Evolutionary conservation across 2,113 vertebrate species (phyloP).

Genomic region (Mustela nigripes): DNA sequence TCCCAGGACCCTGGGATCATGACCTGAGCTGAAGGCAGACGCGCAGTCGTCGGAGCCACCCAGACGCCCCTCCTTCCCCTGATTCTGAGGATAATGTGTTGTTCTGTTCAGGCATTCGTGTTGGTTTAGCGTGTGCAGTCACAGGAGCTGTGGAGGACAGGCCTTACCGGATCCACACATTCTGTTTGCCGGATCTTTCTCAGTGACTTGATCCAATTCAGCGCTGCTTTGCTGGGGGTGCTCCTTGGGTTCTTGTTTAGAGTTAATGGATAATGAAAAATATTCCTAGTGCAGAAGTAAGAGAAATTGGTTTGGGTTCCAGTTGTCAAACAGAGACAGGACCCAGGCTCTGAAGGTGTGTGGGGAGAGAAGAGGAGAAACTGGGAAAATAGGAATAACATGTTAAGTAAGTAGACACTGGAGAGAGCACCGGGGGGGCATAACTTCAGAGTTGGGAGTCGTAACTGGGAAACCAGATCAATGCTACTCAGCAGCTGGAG

Average conservation of each 20-base stretch:
- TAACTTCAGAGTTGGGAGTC: background rate
- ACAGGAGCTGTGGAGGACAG: background rate
- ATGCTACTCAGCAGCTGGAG: background rate
- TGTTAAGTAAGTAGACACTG: background rate
- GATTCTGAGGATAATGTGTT: background rate
- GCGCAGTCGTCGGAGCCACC: background rate
- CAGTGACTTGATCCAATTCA: background rate
- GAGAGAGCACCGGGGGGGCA: background rate
- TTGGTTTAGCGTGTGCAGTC: background rate
- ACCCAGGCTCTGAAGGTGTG: background rate
- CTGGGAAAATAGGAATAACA: background rate
- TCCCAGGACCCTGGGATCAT: too few relatives aligned
- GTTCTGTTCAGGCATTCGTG: background rate
- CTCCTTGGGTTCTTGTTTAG: background rate
- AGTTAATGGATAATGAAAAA: background rate
- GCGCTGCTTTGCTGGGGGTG: background rate
- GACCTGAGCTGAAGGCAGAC: background rate
- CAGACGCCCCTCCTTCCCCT: background rate
- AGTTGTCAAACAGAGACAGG: conserved; percentile 4
- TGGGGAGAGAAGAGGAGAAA: background rate
- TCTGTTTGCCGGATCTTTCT: background rate
- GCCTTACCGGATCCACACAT: background rate
- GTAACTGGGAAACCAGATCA: background rate
- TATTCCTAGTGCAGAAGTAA: background rate
- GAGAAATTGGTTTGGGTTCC: background rate